phyloP scores from a whole-genome alignment of 2,797 vertebrate species.

The Lagorchestes hirsutus region DNA sequence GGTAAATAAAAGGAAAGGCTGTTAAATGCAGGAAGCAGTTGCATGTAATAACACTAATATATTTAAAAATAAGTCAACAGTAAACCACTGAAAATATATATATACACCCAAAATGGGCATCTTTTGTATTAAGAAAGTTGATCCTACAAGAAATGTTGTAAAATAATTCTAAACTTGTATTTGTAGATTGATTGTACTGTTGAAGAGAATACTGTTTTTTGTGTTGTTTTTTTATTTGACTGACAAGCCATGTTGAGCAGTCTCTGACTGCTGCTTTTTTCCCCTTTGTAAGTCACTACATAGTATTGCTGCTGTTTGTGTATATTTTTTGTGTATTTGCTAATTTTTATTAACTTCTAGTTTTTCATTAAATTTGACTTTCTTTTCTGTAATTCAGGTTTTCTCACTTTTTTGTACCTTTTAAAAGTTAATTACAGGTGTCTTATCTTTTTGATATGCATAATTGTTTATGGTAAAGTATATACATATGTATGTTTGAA shows the following conservation, averaged over 20 bases:
- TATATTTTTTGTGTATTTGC: conserved; percentile 92
- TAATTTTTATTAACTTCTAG: conserved; percentile 94
- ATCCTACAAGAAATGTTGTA: conserved; percentile 92
- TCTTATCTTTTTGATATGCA: conserved; percentile 84
- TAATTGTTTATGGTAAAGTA: conserved; percentile 85
- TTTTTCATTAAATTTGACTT: conserved; percentile 99
- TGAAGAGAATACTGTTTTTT: conserved; percentile 83
- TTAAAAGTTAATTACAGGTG: conserved; percentile 83
- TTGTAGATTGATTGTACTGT: conserved; percentile 95
- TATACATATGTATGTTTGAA: conserved; percentile 83
- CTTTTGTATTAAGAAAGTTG: conserved; percentile 94
- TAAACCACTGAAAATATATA: conserved; percentile 91
- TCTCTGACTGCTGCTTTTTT: conserved; percentile 79
- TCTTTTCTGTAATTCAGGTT: conserved; percentile 96
- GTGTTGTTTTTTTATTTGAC: conserved; percentile 80
- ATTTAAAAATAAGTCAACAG: conserved; percentile 90
- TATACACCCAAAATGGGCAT: conserved; percentile 88
- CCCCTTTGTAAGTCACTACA: conserved; percentile 88
- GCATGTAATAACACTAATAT: conserved; percentile 92
- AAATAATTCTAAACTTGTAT: conserved; percentile 95
- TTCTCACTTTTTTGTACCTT: conserved; percentile 85
- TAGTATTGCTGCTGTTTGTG: conserved; percentile 92
- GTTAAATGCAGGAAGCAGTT: conserved; percentile 87
- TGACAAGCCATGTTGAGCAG: conserved; percentile 89
- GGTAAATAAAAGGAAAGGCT: conserved; percentile 87